Evolutionary conservation across 2,113 vertebrate genomes (phyloP).

Genomic region (Mastomys coucha): DNA sequence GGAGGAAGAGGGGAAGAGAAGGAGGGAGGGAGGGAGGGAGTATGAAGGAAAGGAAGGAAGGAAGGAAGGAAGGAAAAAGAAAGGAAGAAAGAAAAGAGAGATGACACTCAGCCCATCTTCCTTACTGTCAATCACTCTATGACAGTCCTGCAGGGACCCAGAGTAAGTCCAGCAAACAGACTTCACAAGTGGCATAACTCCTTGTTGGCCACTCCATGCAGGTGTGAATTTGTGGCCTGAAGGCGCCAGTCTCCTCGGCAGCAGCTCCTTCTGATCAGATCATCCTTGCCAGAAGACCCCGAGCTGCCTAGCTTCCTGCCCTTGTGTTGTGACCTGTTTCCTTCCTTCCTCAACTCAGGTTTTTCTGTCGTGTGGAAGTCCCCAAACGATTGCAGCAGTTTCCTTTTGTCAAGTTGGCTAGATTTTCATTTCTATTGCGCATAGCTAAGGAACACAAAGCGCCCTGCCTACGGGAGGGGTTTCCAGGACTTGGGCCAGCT

Average conservation of each 20-base stretch:
- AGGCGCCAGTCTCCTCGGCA: background rate
- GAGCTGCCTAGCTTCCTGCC: background rate
- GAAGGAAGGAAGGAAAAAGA: accelerated
- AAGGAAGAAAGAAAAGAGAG: too few relatives aligned
- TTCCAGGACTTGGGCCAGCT: background rate
- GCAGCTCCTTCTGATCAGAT: background rate
- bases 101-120: background rate
- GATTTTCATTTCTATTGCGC: background rate
- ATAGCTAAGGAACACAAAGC: background rate
- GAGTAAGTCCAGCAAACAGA: background rate
- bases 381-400: background rate
- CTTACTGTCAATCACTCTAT: background rate
- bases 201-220: background rate
- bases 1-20: background rate
- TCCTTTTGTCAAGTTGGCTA: slow-evolving; percentile 3
- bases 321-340: background rate
- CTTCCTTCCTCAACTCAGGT: background rate
- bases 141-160: background rate
- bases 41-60: too few relatives aligned
- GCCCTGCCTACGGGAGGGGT: background rate
- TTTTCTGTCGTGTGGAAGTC: slow-evolving; percentile 16
- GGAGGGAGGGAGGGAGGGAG: background rate
- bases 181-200: background rate
- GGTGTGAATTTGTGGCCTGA: background rate
- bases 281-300: background rate